phyloP scores from a whole-genome alignment of 2,113 vertebrate genomes.

The Pomatorhinus ruficollis region DNA sequence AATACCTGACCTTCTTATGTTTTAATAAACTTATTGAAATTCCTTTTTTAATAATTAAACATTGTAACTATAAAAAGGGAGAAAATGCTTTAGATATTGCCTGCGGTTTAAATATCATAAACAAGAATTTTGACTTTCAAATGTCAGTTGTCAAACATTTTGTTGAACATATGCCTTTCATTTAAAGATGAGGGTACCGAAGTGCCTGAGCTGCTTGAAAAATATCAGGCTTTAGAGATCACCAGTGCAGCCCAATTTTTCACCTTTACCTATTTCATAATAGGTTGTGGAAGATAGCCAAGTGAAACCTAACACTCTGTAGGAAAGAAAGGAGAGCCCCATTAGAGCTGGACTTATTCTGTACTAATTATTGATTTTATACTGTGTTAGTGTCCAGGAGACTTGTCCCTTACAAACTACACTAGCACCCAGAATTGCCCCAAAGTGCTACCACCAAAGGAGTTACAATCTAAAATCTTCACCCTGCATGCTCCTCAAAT shows the following conservation, averaged over 20 bases:
- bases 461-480: neutral
- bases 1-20: slow-evolving; percentile 21
- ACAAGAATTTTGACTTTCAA: slow-evolving; percentile 21
- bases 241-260: neutral
- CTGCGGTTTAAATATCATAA: neutral
- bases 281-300: neutral
- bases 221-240: neutral
- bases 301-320: neutral
- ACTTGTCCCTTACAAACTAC: neutral
- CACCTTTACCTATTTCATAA: neutral
- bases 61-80: neutral
- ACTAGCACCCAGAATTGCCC: neutral
- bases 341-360: neutral
- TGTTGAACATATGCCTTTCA: neutral
- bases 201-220: neutral
- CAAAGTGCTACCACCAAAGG: neutral
- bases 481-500: accelerated
- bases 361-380: neutral
- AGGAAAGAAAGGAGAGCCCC: neutral
- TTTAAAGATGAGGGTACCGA: neutral
- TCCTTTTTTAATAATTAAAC: slow-evolving; percentile 46
- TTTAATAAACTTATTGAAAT: slow-evolving; percentile 23
- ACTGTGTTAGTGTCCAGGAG: neutral
- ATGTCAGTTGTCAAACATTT: slow-evolving; percentile 20
- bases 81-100: neutral